Conservation (phyloP, 2,113 vertebrate genomes). For the Podarcis cretensis region DNA sequence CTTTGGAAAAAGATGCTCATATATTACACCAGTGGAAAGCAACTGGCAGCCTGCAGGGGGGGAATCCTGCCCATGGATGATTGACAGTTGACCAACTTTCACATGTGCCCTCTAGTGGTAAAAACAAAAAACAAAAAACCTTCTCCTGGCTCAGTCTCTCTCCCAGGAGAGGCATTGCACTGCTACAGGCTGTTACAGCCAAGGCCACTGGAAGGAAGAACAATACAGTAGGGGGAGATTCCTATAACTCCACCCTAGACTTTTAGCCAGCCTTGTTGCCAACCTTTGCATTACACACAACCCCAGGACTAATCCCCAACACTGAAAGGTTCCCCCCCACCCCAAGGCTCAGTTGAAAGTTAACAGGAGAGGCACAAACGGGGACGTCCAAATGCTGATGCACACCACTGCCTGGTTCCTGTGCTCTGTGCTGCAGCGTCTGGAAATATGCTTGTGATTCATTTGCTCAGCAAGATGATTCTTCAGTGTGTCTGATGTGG, state of each 20-base stretch:
- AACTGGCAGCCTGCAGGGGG: background rate
- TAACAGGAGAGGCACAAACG: fast-evolving
- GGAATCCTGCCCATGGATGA: background rate
- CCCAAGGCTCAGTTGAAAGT: too few relatives aligned
- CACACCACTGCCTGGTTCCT: too few relatives aligned
- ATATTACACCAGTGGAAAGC: background rate
- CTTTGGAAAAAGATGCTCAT: background rate
- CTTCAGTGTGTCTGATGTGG: constrained; percentile 68
- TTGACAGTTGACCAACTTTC: too few relatives aligned
- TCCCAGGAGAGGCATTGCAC: too few relatives aligned
- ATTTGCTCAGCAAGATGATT: constrained; percentile 50
- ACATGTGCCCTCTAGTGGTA: background rate
- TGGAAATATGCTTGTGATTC: fast-evolving
- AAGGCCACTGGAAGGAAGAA: too few relatives aligned
- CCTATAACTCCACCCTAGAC: background rate
- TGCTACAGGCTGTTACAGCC: background rate
- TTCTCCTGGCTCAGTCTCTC: background rate
- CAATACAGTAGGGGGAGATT: background rate
- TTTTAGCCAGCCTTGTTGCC: background rate
- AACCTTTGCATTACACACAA: too few relatives aligned
- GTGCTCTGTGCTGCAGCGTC: background rate
- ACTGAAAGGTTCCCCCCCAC: too few relatives aligned
- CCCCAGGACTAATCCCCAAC: background rate
- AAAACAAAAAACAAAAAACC: too few relatives aligned
- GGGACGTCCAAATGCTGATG: background rate